Evolutionary conservation across 2,113 vertebrate species (phyloP), one percentile per base, ranked within the genome.

Genomic region (Dasyornis broadbenti): DNA sequence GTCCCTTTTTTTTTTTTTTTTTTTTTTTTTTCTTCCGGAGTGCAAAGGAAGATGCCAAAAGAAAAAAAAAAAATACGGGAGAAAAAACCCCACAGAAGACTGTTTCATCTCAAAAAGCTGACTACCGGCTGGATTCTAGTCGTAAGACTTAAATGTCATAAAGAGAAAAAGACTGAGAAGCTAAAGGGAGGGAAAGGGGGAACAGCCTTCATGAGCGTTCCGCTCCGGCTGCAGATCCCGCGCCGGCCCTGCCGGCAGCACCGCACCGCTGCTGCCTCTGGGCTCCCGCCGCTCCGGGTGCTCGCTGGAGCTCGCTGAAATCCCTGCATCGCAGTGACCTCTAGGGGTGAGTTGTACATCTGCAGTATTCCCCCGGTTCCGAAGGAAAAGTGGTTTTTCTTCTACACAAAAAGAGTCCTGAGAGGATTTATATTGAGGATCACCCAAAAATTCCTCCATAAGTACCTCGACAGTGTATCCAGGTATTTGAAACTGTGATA

Each of bases 241-340:
- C 11, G 16, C 10, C 30, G 42, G 31, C 33, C 37, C 47, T 7
- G 35, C 22, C 69, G 4, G 31, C 27, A 1, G 57, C 63, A 78
- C 40, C 26, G 20, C 53, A 2, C 28, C 26, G 5, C n/a, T 5
- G 52, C 52, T 44, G 7, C 33, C 13, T 7, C 33, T 6, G 10
- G 21, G n/a, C 59, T 8, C 30, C 14, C 6, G 6, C 45, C 8
- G 0, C 1, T 4, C 15, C 2, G 39, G 3, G 40, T 1, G 56
- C 54, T 4, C 16, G 15, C n/a, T 13, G 83, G 79, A 96, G 68
- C 31, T 5, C 10, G 27, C 49, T 21, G 80, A 81, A 97, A 97
- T 97, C 89, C 94, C 96, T 88, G 96, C 86, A 24, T 93, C 81
- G 91, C 84, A 97, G 96, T 97, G 98, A 96, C 98, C 98, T 96